Conservation (phyloP, 2,888 invertebrate genomes). For the Carabus problematicus region DNA sequence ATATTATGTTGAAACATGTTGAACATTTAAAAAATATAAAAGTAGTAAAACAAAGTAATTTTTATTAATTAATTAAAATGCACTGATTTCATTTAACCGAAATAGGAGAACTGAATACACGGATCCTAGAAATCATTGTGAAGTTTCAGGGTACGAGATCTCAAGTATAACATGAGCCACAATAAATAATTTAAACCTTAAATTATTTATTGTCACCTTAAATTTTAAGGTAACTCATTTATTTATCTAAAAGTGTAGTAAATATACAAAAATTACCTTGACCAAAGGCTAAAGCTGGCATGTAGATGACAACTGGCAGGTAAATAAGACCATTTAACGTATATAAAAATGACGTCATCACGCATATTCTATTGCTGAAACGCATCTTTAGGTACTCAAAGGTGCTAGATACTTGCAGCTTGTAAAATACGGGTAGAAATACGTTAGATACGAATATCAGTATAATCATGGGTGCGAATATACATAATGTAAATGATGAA, state of each 20-base stretch:
- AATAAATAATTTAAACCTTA: too few species aligned
- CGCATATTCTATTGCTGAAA: constrained; percentile 67
- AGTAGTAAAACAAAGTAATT: too few species aligned
- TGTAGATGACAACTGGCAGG: constrained; percentile 73
- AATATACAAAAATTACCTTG: constrained; percentile 62
- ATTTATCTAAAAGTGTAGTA: not conserved
- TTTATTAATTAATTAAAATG: too few species aligned
- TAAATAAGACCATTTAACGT: constrained; percentile 65
- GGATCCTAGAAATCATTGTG: too few species aligned
- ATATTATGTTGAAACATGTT: too few species aligned
- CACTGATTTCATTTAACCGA: too few species aligned
- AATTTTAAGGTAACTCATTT: not conserved
- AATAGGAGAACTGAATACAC: too few species aligned
- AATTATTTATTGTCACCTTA: too few species aligned
- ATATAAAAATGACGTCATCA: constrained; percentile 67
- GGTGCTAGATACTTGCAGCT: constrained; percentile 72
- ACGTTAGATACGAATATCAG: constrained; percentile 55
- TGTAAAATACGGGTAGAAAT: constrained; percentile 72
- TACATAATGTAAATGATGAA: constrained; percentile 65
- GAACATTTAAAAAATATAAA: too few species aligned
- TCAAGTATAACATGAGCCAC: too few species aligned
- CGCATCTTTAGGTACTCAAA: constrained; percentile 73
- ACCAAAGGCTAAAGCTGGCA: constrained; percentile 73
- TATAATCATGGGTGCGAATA: constrained; percentile 58
- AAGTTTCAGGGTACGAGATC: too few species aligned